Conservation (phyloP, 2,797 vertebrate species). For the Coracias cyanogaster region DNA sequence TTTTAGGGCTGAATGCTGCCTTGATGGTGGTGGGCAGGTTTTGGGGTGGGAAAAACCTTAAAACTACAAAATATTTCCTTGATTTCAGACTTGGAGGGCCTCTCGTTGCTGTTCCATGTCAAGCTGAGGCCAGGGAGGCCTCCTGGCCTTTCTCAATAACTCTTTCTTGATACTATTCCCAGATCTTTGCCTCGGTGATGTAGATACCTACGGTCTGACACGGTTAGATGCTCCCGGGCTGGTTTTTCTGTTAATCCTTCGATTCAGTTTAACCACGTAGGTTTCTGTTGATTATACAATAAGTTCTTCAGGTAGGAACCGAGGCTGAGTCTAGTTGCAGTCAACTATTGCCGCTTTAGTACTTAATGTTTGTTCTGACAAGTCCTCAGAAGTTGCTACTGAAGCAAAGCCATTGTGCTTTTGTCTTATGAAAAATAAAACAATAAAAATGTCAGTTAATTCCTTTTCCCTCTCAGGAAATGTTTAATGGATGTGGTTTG, state of each 20-base stretch:
- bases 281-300: neutral
- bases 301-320: neutral
- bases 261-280: neutral
- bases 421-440: neutral
- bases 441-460: neutral
- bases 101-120: neutral
- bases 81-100: neutral
- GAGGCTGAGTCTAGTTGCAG: neutral
- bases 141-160: neutral
- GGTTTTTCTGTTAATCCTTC: neutral
- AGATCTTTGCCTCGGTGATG: neutral
- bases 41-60: neutral
- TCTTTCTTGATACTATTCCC: neutral
- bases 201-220: rapidly evolving
- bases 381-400: neutral
- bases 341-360: neutral
- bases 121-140: neutral
- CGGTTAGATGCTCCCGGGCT: neutral
- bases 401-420: neutral
- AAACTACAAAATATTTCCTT: neutral
- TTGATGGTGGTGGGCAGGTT: neutral
- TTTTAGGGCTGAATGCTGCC: neutral
- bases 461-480: constrained; percentile 7
- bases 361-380: neutral
- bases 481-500: neutral